phyloP scores from a whole-genome alignment of 2,113 vertebrate species.

The Sisor rabdophorus region DNA sequence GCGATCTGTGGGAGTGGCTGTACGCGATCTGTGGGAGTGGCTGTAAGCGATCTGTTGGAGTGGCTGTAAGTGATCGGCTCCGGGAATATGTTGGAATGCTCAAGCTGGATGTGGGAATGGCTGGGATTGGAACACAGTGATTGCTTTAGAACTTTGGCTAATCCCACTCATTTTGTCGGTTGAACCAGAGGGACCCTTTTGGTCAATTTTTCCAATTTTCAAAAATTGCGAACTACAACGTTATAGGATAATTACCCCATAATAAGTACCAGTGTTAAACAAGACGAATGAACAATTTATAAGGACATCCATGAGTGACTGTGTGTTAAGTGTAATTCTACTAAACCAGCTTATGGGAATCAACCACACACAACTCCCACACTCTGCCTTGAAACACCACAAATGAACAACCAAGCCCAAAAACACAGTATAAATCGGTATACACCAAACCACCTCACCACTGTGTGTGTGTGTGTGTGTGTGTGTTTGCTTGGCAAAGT shows the following conservation, averaged over 20 bases:
- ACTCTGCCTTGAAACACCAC: constrained; percentile 12
- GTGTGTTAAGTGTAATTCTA: not conserved
- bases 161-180: too few species aligned
- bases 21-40: too few species aligned
- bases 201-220: too few species aligned
- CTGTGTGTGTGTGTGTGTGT: constrained; percentile 57
- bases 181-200: not conserved
- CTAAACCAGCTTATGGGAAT: not conserved
- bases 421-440: constrained; percentile 56
- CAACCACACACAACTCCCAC: constrained; percentile 18
- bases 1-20: too few species aligned
- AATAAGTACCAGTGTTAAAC: not conserved
- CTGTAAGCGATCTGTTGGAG: not conserved
- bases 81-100: not conserved
- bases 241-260: not conserved
- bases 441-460: constrained; percentile 61
- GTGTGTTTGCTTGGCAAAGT: constrained; percentile 6
- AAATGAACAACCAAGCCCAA: constrained; percentile 30
- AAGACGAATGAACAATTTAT: not conserved
- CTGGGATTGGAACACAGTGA: not conserved
- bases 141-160: not conserved
- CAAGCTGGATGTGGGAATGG: not conserved
- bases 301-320: not conserved
- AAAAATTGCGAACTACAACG: too few species aligned
- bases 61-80: not conserved